Percentiles rank a stretch among this genome's conserved stretches.
Evolutionary conservation across 1,140 invertebrate species (phyloP).

Genomic region (Psilanteris sp.): DNA sequence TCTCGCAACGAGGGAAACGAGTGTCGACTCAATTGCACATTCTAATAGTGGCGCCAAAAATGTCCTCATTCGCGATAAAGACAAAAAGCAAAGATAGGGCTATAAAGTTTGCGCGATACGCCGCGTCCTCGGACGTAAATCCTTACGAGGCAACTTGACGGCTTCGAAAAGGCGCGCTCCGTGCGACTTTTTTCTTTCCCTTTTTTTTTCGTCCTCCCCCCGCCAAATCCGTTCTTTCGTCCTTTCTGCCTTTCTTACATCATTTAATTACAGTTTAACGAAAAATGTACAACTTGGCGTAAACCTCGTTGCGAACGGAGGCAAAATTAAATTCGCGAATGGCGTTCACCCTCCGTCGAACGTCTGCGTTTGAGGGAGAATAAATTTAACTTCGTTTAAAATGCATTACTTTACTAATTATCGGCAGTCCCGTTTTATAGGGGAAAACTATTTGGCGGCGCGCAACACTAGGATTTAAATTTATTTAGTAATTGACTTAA

Average conservation of each 20-base stretch:
- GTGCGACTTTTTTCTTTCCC: not conserved
- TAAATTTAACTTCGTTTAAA: conserved; percentile 61
- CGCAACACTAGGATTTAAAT: conserved; percentile 32
- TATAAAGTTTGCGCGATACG: conserved; percentile 70
- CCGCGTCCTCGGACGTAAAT: conserved; percentile 48
- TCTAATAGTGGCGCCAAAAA: conserved; percentile 73
- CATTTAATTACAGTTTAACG: conserved; percentile 44
- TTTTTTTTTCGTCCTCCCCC: conserved; percentile 1
- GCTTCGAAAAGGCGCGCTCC: conserved; percentile 6
- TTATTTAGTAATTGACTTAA: conserved; percentile 50
- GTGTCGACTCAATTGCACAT: conserved; percentile 50
- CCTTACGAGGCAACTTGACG: conserved; percentile 43
- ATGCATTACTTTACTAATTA: conserved; percentile 58
- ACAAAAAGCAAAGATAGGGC: conserved; percentile 67
- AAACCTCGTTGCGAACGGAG: conserved; percentile 41
- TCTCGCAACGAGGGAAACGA: conserved; percentile 50
- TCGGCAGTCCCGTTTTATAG: conserved; percentile 14
- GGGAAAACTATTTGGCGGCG: conserved; percentile 29
- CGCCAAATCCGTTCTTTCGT: not conserved
- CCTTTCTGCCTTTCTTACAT: conserved; percentile 18
- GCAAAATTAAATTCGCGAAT: conserved; percentile 46
- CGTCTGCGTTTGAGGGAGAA: conserved; percentile 24
- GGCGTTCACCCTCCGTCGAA: conserved; percentile 31
- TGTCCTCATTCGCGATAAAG: conserved; percentile 73
- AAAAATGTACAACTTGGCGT: conserved; percentile 43